These are phyloP conservation scores for Litocranius walleri DNA, from an alignment of 2,113 vertebrate genomes.

Conservation along the genomic window DNA sequence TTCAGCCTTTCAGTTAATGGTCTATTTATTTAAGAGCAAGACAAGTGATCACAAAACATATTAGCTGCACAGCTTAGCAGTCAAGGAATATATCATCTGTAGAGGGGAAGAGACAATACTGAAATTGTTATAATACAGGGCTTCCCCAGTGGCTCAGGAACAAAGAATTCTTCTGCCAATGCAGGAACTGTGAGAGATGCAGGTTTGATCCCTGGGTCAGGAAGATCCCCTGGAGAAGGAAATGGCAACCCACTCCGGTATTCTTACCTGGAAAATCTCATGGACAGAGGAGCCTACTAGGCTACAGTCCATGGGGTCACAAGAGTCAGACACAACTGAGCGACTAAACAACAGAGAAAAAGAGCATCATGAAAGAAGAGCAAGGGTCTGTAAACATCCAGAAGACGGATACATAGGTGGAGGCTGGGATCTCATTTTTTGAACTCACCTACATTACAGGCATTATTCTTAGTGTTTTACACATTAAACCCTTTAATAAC, in stretches of 20 bases:
- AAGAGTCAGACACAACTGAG: not conserved
- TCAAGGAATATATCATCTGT: not conserved
- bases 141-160: not conserved
- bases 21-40: slow-evolving; percentile 29
- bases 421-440: not conserved
- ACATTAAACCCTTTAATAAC: not conserved
- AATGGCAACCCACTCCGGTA: not conserved
- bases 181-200: not conserved
- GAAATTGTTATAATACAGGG: not conserved
- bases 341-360: not conserved
- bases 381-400: not conserved
- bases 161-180: not conserved
- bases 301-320: not conserved
- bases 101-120: not conserved
- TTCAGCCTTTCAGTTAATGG: not conserved
- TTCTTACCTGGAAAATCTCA: not conserved
- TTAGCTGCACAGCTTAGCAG: not conserved
- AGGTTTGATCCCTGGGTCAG: not conserved
- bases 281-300: not conserved
- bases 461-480: not conserved
- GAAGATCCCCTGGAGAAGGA: not conserved
- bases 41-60: not conserved
- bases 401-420: not conserved
- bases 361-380: not conserved
- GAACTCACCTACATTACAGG: not conserved